A percentile compares a stretch with the other conserved stretches of the same genome.
Evolutionary conservation across 2,113 vertebrate genomes (phyloP).

Genomic region (Toxostoma redivivum): DNA sequence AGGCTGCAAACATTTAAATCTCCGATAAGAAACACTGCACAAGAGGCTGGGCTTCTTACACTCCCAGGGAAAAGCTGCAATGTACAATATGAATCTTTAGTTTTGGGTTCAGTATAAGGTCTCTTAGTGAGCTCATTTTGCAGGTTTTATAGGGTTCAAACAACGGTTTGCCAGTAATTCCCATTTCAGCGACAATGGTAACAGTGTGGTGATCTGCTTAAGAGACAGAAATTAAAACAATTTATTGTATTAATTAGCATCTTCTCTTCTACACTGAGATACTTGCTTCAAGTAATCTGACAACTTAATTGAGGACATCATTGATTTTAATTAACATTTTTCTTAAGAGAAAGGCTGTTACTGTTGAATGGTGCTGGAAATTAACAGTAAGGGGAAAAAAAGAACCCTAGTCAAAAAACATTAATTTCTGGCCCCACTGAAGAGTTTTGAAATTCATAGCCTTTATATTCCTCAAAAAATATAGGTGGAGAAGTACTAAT

Average conservation of each 20-base stretch:
- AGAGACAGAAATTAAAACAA: background rate
- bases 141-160: background rate
- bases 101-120: background rate
- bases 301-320: conserved; percentile 15
- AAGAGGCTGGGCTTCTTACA: background rate
- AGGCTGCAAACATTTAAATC: background rate
- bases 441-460: background rate
- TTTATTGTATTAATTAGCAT: conserved; percentile 22
- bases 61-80: background rate
- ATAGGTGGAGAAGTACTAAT: background rate
- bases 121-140: background rate
- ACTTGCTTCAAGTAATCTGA: background rate
- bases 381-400: background rate
- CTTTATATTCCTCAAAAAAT: background rate
- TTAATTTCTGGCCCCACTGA: background rate
- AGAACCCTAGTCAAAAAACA: background rate
- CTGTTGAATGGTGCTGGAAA: background rate
- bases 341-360: background rate
- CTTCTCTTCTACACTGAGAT: background rate
- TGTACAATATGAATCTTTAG: background rate
- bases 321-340: conserved; percentile 38
- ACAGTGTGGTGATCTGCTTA: background rate
- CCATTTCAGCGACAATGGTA: background rate
- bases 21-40: background rate
- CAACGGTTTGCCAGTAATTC: background rate